Evolutionary conservation across 2,888 invertebrate species (phyloP).

Genomic region (Lasiommata megera): DNA sequence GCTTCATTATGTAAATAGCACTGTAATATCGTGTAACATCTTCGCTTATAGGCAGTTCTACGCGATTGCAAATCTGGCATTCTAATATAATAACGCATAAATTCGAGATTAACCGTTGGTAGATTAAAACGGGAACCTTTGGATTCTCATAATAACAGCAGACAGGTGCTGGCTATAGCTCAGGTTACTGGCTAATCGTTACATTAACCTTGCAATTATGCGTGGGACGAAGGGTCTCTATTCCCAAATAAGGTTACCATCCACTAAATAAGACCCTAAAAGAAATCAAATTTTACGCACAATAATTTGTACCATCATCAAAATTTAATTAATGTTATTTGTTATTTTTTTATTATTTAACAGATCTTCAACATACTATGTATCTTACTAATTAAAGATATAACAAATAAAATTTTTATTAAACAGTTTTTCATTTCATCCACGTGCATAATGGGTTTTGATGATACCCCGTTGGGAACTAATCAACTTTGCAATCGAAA

Average conservation of each 20-base stretch:
- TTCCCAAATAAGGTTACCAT: conserved; percentile 4
- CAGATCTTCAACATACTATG: too few species aligned
- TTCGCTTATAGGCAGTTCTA: neutral
- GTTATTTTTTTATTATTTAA: too few species aligned
- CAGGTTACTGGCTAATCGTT: conserved; percentile 32
- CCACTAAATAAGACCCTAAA: neutral
- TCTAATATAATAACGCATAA: conserved; percentile 18
- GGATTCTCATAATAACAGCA: conserved; percentile 23
- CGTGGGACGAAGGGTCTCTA: conserved; percentile 12
- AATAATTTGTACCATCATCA: too few species aligned
- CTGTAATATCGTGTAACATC: conserved; percentile 2
- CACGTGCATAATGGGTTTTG: too few species aligned
- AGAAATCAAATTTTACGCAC: too few species aligned
- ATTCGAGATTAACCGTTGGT: conserved; percentile 20
- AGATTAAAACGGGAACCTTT: conserved; percentile 21
- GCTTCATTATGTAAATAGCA: neutral
- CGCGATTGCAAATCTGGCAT: neutral
- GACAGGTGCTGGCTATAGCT: conserved; percentile 35
- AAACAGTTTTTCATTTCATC: too few species aligned
- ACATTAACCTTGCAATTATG: conserved; percentile 36
- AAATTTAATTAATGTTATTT: too few species aligned
- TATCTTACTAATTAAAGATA: too few species aligned
- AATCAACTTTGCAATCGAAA: too few species aligned
- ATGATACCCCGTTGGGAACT: too few species aligned
- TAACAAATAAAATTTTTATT: too few species aligned